Base-by-base conservation (phyloP, 2,113 vertebrate species). In the Sylvicapra grimmia region DNA sequence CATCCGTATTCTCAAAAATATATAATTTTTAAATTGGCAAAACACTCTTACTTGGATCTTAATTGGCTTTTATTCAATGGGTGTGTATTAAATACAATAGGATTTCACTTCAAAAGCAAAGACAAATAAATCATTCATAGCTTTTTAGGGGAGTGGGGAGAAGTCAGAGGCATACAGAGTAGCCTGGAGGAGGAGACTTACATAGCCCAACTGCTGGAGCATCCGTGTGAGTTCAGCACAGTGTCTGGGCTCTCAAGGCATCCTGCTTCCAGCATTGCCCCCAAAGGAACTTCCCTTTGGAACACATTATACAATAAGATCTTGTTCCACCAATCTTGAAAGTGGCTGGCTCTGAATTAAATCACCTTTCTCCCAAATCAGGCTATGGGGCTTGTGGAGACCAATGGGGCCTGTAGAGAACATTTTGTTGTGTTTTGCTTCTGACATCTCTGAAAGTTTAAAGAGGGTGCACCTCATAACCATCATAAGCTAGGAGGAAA, bases 41-140 rank as follows among this genome's bases (percentile, higher is more conserved):
- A 85, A 86, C 16, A 18, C 40, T 53, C 49, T 80, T 79, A 59
- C 59, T 68, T 10, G 5, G 31, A 15, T 40, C 61, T 94, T 51
- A 47, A 53, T 49, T 89, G 53, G 83, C 27, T 53, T 96, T 89
- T 94, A 58, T 85, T 82, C 80, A 72, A 72, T 6, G 3, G 18
- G 10, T 72, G 10, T 72, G 3, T 11, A 40, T 61, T 82, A 75
- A 93, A 29, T 49, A 87, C 63, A 95, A 80, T 49, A 47, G 49
- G 40, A 82, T 58, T 87, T 95, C 51, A 85, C 53, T 89, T 93
- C 49, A 94, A 91, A 95, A 96, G 40, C 27, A 89, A 97, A 93
- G 58, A 49, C 15, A 88, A 90, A 90, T 61, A 40, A 79, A 75
- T 93, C 54, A 93, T 56, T 72, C 21, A 12, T 27, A 59, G 36